Evolutionary conservation across 2,113 vertebrate species (phyloP).

Genomic region (Ranitomeya variabilis): DNA sequence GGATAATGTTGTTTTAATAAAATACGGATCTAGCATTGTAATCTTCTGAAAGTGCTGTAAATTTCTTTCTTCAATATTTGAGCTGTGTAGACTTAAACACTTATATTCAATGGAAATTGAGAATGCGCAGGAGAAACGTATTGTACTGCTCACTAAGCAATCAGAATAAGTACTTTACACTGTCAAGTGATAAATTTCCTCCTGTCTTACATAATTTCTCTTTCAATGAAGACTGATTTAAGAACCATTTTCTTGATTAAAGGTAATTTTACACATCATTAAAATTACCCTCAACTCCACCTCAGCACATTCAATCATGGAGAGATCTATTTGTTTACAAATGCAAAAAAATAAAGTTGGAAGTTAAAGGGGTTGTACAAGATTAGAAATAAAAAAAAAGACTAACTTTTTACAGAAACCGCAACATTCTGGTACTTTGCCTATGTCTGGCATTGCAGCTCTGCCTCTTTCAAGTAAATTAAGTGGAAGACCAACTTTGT

Average conservation of each 20-base stretch:
- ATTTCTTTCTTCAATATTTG: not conserved
- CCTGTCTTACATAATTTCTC: conserved; percentile 9
- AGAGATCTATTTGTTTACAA: not conserved
- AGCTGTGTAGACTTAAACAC: not conserved
- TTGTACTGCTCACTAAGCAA: not conserved
- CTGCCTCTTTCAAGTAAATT: not conserved
- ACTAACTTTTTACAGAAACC: too few species aligned
- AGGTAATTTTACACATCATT: conserved; percentile 14
- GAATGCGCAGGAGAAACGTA: not conserved
- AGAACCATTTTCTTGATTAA: conserved; percentile 41
- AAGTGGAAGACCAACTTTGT: not conserved
- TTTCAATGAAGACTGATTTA: conserved; percentile 36
- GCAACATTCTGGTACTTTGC: not conserved
- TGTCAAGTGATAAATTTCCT: conserved; percentile 5
- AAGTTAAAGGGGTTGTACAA: not conserved
- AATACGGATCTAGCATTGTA: too few species aligned
- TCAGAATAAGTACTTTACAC: not conserved
- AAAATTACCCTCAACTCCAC: not conserved
- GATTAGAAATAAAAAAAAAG: not conserved
- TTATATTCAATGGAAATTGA: not conserved
- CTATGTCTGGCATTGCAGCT: too few species aligned
- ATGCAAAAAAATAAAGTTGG: not conserved
- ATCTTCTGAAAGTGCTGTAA: too few species aligned
- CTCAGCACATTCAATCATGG: not conserved
- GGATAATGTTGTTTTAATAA: too few species aligned